Conservation (phyloP, 1,140 invertebrate species). For the Rhizoglyphus robini region DNA sequence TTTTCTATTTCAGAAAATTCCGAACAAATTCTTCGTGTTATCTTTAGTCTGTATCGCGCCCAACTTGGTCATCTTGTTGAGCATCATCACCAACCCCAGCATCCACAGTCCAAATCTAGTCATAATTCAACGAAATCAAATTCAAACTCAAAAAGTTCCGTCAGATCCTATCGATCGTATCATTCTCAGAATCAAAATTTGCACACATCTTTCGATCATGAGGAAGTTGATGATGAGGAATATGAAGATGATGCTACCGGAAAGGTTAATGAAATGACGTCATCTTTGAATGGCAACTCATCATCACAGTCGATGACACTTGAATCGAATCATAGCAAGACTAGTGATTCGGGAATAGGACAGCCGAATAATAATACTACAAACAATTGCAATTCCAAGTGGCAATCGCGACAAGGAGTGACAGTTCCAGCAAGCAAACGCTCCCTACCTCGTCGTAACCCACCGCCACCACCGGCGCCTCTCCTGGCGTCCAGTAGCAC, state of each 20-base stretch:
- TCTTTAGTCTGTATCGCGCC: slow-evolving; percentile 33
- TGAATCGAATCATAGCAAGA: background rate
- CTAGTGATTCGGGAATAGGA: no score
- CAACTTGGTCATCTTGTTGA: slow-evolving; percentile 17
- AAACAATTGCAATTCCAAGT: no score
- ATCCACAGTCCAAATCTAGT: background rate
- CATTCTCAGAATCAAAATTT: no score
- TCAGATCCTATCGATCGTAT: no score
- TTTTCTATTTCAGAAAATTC: slow-evolving; percentile 44
- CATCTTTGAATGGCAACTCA: background rate
- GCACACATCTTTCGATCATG: background rate
- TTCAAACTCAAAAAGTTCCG: no score
- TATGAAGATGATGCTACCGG: no score
- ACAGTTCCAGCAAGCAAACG: background rate
- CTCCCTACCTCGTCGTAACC: background rate
- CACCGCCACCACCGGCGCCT: background rate
- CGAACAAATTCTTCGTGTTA: slow-evolving; percentile 55
- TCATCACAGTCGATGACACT: background rate
- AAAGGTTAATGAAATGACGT: no score
- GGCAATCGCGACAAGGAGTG: background rate
- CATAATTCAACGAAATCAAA: background rate
- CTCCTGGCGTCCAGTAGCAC: background rate
- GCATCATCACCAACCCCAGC: background rate
- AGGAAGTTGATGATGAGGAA: background rate
- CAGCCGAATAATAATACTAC: no score